Evolutionary conservation across 2,113 vertebrate genomes (phyloP).

Genomic region (Loxodonta africana): DNA sequence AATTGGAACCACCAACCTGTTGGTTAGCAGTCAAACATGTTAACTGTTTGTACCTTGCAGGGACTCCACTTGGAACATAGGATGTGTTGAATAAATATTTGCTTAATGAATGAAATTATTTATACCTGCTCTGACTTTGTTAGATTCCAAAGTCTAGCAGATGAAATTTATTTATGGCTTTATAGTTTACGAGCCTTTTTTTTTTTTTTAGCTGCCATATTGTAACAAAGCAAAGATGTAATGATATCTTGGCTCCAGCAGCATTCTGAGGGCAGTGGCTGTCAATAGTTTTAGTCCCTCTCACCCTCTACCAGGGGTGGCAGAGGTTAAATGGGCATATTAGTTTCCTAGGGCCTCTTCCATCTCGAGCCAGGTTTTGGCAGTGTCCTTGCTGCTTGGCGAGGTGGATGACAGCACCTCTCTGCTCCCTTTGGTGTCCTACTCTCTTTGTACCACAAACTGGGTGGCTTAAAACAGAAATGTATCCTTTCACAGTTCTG

Average conservation of each 20-base stretch:
- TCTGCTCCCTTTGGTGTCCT: not conserved
- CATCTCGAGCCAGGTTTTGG: not conserved
- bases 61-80: not conserved
- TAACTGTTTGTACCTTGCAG: not conserved
- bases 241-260: not conserved
- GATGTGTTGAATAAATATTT: not conserved
- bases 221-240: not conserved
- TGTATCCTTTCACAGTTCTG: not conserved
- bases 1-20: not conserved
- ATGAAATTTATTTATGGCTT: conserved; percentile 19
- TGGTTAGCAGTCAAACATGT: not conserved
- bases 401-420: not conserved
- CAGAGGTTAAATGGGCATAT: not conserved
- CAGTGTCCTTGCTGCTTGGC: not conserved
- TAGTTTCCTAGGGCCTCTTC: not conserved
- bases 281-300: not conserved
- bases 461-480: not conserved
- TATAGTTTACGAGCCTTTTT: not conserved
- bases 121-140: not conserved
- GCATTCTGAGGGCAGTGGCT: not conserved
- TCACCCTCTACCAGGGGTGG: not conserved
- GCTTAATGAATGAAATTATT: conserved; percentile 3
- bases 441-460: not conserved
- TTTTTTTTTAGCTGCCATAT: not conserved
- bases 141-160: not conserved